A percentile compares a stretch with the other conserved stretches of the same genome.
These are phyloP conservation scores for Spicauda simplicius DNA, from an alignment of 2,888 invertebrate genomes.

Conservation along the genomic window DNA sequence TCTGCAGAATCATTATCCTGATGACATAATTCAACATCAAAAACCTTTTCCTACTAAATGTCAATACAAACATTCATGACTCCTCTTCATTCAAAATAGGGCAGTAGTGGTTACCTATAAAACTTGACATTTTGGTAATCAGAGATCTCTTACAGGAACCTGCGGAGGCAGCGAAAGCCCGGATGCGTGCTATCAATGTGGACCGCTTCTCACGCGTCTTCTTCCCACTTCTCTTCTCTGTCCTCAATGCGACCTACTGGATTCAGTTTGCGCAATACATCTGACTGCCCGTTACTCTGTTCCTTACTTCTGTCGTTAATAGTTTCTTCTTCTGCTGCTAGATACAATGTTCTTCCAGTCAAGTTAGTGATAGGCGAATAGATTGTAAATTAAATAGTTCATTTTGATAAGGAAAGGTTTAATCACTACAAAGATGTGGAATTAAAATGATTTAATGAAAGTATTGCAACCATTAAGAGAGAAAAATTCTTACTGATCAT, in stretches of 20 bases:
- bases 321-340: slow-evolving; percentile 16
- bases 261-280: slow-evolving; percentile 88
- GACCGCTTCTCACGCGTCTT: slow-evolving; percentile 95
- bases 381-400: slow-evolving; percentile 6
- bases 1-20: too few relatives aligned
- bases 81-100: not conserved
- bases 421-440: not conserved
- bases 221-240: slow-evolving; percentile 94
- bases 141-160: slow-evolving; percentile 62
- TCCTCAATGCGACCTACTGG: slow-evolving; percentile 95
- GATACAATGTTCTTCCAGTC: slow-evolving; percentile 12
- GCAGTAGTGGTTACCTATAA: not conserved
- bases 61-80: not conserved
- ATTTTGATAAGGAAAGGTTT: not conserved
- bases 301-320: slow-evolving; percentile 18
- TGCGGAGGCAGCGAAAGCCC: slow-evolving; percentile 72
- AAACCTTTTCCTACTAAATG: not conserved
- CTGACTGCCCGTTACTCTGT: slow-evolving; percentile 55
- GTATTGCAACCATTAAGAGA: not conserved
- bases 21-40: too few relatives aligned
- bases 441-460: too few relatives aligned
- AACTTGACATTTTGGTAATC: not conserved
- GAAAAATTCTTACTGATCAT: too few relatives aligned
- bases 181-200: slow-evolving; percentile 89
- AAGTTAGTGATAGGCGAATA: slow-evolving; percentile 6